Percentiles rank a stretch among this genome's conserved stretches.
Conservation (phyloP, 2,113 vertebrate species). For the Psettodes erumei region DNA sequence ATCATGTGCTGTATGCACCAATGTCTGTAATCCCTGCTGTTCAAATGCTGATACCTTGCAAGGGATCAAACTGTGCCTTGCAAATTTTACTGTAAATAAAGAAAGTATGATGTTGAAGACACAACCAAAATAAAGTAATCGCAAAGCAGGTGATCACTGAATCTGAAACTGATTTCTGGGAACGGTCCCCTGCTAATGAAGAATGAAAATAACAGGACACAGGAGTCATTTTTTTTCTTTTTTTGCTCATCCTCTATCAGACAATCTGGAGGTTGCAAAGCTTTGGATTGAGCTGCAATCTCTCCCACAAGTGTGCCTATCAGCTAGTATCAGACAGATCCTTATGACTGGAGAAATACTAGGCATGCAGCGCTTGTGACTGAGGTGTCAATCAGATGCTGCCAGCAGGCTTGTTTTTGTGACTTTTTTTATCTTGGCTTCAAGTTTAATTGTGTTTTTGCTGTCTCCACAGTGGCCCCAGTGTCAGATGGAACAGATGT, state of each 20-base stretch:
- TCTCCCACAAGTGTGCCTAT: conserved; percentile 39
- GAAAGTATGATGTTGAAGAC: neutral
- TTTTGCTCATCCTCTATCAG: conserved; percentile 21
- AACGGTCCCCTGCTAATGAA: neutral
- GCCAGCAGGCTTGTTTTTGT: conserved; percentile 26
- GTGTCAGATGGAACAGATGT: conserved; percentile 73
- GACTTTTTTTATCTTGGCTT: conserved; percentile 34
- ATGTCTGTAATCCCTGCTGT: conserved; percentile 1
- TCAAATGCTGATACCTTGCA: conserved; percentile 12
- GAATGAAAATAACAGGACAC: neutral
- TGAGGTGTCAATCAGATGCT: conserved; percentile 51
- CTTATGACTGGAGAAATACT: conserved; percentile 31
- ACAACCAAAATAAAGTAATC: neutral
- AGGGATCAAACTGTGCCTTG: conserved; percentile 19
- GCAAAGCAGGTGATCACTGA: neutral
- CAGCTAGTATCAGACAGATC: conserved; percentile 46
- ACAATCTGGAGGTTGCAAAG: conserved; percentile 30
- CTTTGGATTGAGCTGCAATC: conserved; percentile 35
- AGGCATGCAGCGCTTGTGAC: conserved; percentile 27
- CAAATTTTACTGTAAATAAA: conserved; percentile 1
- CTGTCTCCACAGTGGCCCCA: conserved; percentile 19
- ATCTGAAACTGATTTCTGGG: neutral
- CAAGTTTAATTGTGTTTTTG: conserved; percentile 68
- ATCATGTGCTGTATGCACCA: neutral
- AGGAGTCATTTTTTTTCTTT: neutral